These are phyloP conservation scores for Pantherophis alleghaniensis DNA, from an alignment of 2,797 vertebrate species.

Conservation along the genomic window DNA sequence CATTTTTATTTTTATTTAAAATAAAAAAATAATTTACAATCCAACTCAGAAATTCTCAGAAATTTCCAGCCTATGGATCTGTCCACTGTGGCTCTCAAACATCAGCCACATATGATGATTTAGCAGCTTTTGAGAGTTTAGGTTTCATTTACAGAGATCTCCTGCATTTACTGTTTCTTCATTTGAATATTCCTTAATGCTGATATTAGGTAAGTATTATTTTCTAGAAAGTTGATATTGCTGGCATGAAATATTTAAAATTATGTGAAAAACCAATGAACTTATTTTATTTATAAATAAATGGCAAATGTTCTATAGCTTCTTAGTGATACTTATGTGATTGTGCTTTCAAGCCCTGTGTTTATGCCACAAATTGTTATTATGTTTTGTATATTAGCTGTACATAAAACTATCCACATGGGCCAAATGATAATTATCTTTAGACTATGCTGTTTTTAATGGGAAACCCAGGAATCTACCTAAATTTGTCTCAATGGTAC, in stretches of 20 bases:
- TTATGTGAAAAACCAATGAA: neutral
- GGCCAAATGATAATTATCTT: conserved; percentile 20
- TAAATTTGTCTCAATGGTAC: neutral
- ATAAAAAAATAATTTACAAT: neutral
- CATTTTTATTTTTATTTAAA: neutral
- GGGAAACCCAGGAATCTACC: neutral
- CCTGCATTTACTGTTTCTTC: too few relatives aligned
- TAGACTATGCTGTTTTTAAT: conserved; percentile 1
- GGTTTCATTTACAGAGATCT: too few relatives aligned
- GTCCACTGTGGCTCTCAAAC: neutral
- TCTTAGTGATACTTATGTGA: neutral
- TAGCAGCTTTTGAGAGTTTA: too few relatives aligned
- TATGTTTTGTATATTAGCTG: conserved; percentile 18
- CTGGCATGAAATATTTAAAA: too few relatives aligned
- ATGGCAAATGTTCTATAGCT: neutral
- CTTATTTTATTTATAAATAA: neutral
- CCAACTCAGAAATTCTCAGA: neutral
- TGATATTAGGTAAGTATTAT: too few relatives aligned
- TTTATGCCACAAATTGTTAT: neutral
- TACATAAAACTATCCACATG: conserved; percentile 2
- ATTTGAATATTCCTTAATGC: too few relatives aligned
- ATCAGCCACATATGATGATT: neutral
- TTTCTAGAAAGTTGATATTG: too few relatives aligned
- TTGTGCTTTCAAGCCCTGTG: neutral
- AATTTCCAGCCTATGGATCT: neutral